Percentiles rank a stretch among this genome's conserved stretches.
Conservation (phyloP, 2,888 invertebrate genomes). For the Drosophila mimica region DNA sequence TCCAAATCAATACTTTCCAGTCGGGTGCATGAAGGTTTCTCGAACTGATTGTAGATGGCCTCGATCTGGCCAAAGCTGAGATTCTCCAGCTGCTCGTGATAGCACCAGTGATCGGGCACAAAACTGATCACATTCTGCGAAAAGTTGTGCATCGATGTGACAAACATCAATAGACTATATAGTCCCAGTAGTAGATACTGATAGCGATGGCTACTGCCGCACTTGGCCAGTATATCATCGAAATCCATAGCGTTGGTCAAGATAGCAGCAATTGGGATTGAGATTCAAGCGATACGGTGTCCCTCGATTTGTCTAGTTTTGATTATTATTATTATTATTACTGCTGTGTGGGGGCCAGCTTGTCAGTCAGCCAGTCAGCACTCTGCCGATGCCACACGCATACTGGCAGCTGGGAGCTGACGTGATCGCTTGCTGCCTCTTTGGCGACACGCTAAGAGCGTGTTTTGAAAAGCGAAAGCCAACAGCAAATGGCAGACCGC, state of each 20-base stretch:
- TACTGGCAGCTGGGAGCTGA: slow-evolving; percentile 60
- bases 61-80: slow-evolving; percentile 70
- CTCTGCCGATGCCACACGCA: slow-evolving; percentile 69
- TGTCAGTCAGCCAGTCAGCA: slow-evolving; percentile 32
- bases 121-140: slow-evolving; percentile 87
- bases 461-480: slow-evolving; percentile 20
- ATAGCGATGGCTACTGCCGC: slow-evolving; percentile 86
- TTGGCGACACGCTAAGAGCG: slow-evolving; percentile 43
- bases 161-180: slow-evolving; percentile 86
- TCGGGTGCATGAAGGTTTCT: slow-evolving; percentile 78
- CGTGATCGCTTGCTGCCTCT: slow-evolving; percentile 27
- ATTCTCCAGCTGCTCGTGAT: slow-evolving; percentile 75
- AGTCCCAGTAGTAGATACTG: slow-evolving; percentile 86
- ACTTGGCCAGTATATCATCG: slow-evolving; percentile 86
- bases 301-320: background rate
- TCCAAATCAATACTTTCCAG: slow-evolving; percentile 55
- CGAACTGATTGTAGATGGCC: slow-evolving; percentile 75
- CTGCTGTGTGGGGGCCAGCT: slow-evolving; percentile 4
- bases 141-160: slow-evolving; percentile 87
- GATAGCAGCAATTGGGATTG: slow-evolving; percentile 10
- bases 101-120: slow-evolving; percentile 85
- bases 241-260: slow-evolving; percentile 80
- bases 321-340: background rate
- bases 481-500: background rate
- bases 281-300: slow-evolving; percentile 11